Evolutionary conservation across 2,888 invertebrate species (phyloP).

Genomic region (Tricholauxania praeusta): DNA sequence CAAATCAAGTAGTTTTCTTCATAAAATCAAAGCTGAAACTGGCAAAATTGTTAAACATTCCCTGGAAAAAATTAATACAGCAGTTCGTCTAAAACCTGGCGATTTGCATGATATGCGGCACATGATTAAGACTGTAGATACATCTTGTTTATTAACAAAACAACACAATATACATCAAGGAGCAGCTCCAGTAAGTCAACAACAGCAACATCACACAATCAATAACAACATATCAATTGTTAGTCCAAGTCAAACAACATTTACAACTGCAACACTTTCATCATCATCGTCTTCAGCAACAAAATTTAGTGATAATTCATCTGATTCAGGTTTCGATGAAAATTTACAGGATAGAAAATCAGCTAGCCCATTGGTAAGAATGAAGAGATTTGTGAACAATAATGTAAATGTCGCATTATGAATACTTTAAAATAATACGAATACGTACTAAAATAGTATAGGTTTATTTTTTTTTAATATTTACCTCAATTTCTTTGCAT

Average conservation of each 20-base stretch:
- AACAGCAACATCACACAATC: constrained; percentile 28
- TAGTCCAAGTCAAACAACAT: constrained; percentile 27
- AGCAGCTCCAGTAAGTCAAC: constrained; percentile 5
- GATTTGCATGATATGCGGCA: constrained; percentile 52
- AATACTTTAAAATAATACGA: neutral
- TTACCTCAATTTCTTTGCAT: constrained; percentile 20
- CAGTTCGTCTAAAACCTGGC: constrained; percentile 47
- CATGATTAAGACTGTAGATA: constrained; percentile 50
- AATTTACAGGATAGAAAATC: constrained; percentile 65
- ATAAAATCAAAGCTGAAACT: constrained; percentile 56
- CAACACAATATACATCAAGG: constrained; percentile 34
- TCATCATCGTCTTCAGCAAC: constrained; percentile 58
- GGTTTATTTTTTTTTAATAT: constrained; percentile 16
- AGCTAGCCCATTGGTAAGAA: constrained; percentile 62
- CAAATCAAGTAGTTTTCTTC: constrained; percentile 49
- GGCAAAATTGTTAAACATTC: constrained; percentile 57
- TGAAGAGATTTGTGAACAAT: constrained; percentile 8
- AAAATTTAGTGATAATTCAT: constrained; percentile 75
- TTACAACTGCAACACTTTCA: constrained; percentile 54
- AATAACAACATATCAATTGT: constrained; percentile 37
- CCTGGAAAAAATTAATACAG: constrained; percentile 53
- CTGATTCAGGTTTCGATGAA: constrained; percentile 81
- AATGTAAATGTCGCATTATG: neutral
- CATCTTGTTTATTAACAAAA: constrained; percentile 48
- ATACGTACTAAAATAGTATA: neutral